phyloP scores from a whole-genome alignment of 2,888 invertebrate genomes.

The Protula sp. region DNA sequence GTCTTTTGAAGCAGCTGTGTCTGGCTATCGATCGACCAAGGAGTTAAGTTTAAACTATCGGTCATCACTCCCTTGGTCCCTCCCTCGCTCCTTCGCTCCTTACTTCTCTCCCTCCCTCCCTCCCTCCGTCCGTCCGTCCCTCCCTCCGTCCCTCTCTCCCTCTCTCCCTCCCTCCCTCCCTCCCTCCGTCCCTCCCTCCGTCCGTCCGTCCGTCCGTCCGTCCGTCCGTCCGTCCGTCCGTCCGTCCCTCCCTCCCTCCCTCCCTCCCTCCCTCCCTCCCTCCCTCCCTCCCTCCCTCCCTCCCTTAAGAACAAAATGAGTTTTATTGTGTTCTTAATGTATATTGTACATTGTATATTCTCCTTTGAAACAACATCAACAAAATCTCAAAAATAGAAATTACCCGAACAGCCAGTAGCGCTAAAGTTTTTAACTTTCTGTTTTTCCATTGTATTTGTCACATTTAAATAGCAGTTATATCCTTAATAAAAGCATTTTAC shows the following conservation, averaged over 20 bases:
- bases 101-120: neutral
- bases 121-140: neutral
- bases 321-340: neutral
- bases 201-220: constrained; percentile 1
- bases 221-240: constrained; percentile 1
- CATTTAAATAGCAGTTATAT: no score
- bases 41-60: neutral
- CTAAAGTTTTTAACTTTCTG: no score
- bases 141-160: neutral
- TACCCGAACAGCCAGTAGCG: no score
- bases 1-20: no score
- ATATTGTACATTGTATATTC: neutral
- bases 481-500: no score
- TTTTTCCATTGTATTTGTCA: no score
- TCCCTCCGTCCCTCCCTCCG: neutral
- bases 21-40: neutral
- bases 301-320: no score
- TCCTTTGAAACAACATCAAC: no score
- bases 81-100: neutral
- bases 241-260: neutral
- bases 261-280: neutral
- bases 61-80: neutral
- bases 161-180: neutral
- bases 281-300: no score
- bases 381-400: no score